Evolutionary conservation across 2,113 vertebrate species (phyloP), one percentile per base, ranked within the genome.

Genomic region (Sorex araneus): DNA sequence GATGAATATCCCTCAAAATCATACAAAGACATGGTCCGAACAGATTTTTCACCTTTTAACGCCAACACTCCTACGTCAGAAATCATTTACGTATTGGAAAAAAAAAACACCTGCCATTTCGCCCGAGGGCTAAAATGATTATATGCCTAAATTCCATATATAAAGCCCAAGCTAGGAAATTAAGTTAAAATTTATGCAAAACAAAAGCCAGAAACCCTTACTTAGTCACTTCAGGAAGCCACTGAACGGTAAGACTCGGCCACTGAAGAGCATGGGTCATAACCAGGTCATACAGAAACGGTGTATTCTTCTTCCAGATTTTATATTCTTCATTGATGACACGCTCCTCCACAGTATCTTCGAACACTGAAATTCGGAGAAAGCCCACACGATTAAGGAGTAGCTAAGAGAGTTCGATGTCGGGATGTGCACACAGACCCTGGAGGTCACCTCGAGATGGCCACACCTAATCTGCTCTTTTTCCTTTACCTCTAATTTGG

Each of bases 301-400:
- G 99, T 0, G 99, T 99, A 96, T 99, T 99, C 91, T 99, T 99
- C 97, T 99, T 99, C 99, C 99, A 99, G 69, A 99, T 99, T 97
- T 99, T 99, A 98, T 99, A 99, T 95, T 99, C 99, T 93, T 99
- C 99, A 74, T 99, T 98, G 97, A 99, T 99, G 78, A 99, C 99
- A 50, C 99, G 97, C 94, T 99, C 99, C 89, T 99, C 99, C 97
- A 99, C 98, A 30, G 98, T 98, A 97, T 99, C 99, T 79, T 99
- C 99, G 91, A 98, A 98, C 97, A 98, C 99, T 99, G 95, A 19
- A 97, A 80, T 78, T 40, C 32, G 73, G 82, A 78, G 84, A 92
- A 75, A 94, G 91, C 84, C 16, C 73, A 47, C 30, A 64, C 60
- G 7, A 94, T 54, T 78, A 90, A 79, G 67, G 3, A 40, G 40